phyloP scores from a whole-genome alignment of 2,113 vertebrate genomes.

The Dermatemys mawii region DNA sequence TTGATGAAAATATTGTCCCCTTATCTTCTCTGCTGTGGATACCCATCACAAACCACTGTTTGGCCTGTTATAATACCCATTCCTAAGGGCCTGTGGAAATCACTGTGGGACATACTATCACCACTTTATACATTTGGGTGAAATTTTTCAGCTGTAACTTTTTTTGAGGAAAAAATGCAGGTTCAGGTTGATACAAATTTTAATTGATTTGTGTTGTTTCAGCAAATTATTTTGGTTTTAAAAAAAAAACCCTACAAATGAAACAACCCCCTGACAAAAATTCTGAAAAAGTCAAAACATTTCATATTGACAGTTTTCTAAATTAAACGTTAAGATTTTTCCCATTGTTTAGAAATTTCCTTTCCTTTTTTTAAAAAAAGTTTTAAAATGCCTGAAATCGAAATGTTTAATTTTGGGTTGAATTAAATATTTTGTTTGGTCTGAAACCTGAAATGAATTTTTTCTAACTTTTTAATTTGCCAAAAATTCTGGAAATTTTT shows the following conservation, averaged over 20 bases:
- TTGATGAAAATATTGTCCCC: neutral
- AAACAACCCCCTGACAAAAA: neutral
- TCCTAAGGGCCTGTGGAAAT: neutral
- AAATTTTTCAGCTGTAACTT: neutral
- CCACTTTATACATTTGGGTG: neutral
- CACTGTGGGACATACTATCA: neutral
- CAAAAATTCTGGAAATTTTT: neutral
- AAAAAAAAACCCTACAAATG: rapidly evolving
- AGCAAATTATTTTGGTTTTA: neutral
- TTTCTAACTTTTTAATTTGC: neutral
- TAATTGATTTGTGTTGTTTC: neutral
- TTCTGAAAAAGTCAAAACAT: neutral
- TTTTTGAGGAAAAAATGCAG: neutral
- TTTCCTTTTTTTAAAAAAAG: no score
- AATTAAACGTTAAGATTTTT: neutral
- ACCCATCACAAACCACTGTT: neutral
- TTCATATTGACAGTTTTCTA: neutral
- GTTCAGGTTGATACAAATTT: neutral
- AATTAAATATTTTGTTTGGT: neutral
- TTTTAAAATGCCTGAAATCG: neutral
- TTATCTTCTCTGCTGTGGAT: neutral
- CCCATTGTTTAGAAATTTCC: no score
- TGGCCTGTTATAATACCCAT: neutral
- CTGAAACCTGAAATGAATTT: neutral
- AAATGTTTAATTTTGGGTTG: neutral